These are phyloP conservation scores for Eriosoma lanigerum DNA, from an alignment of 1,140 invertebrate genomes.

Conservation along the genomic window DNA sequence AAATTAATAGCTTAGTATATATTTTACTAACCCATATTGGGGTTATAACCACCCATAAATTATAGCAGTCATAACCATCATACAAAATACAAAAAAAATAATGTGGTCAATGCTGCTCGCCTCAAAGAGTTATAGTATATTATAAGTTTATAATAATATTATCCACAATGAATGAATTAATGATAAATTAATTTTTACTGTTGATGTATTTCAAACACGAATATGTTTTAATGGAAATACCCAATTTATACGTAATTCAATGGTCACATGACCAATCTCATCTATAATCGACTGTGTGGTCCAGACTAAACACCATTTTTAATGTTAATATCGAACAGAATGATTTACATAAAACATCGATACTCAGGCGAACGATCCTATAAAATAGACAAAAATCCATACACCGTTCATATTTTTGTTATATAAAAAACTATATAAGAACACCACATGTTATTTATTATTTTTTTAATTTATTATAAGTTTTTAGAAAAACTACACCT, in stretches of 20 bases:
- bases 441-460: neutral
- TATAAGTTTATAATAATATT: too few relatives aligned
- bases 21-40: too few relatives aligned
- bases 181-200: too few relatives aligned
- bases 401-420: neutral
- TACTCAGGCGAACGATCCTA: neutral
- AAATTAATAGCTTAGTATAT: too few relatives aligned
- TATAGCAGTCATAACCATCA: too few relatives aligned
- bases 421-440: neutral
- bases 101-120: too few relatives aligned
- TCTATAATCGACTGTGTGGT: too few relatives aligned
- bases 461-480: neutral
- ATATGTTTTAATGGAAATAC: neutral
- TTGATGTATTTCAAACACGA: neutral
- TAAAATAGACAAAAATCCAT: neutral
- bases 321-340: neutral
- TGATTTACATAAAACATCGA: constrained; percentile 10
- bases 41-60: too few relatives aligned
- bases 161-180: too few relatives aligned
- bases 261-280: neutral
- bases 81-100: too few relatives aligned
- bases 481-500: too few relatives aligned
- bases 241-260: neutral
- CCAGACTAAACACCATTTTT: neutral
- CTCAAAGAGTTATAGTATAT: too few relatives aligned